Evolutionary conservation across 1,140 invertebrate species (phyloP).

Genomic region (Olivierus martensii): DNA sequence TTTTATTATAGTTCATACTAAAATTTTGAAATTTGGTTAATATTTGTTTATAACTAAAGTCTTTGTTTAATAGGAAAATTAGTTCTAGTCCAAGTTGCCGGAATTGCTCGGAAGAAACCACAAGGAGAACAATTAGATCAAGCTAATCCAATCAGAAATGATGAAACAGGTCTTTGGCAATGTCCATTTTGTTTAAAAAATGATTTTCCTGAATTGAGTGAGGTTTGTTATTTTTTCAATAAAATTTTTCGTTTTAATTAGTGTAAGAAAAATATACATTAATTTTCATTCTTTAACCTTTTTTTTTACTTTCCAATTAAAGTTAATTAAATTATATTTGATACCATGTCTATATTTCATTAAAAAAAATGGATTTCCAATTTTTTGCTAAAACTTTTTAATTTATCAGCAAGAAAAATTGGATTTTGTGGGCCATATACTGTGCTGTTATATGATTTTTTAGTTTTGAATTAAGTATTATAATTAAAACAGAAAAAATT

Average conservation of each 20-base stretch:
- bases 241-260: neutral
- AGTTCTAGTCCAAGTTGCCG: slow-evolving; percentile 31
- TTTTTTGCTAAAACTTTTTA: no score
- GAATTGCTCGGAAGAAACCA: slow-evolving; percentile 62
- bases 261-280: neutral
- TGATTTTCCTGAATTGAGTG: slow-evolving; percentile 85
- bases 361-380: no score
- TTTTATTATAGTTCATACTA: no score
- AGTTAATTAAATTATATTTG: neutral
- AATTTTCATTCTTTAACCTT: neutral
- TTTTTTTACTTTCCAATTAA: slow-evolving; percentile 8
- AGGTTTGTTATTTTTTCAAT: slow-evolving; percentile 38
- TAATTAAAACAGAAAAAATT: no score
- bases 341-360: no score
- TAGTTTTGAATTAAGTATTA: no score
- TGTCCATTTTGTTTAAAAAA: slow-evolving; percentile 95
- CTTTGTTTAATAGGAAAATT: slow-evolving; percentile 35
- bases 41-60: no score
- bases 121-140: slow-evolving; percentile 86
- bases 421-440: no score
- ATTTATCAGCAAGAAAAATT: no score
- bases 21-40: no score
- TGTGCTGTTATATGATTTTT: no score
- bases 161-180: slow-evolving; percentile 88
- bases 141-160: slow-evolving; percentile 85